Evolutionary conservation across 1,140 invertebrate genomes (phyloP).

Genomic region (Batillaria attramentaria): DNA sequence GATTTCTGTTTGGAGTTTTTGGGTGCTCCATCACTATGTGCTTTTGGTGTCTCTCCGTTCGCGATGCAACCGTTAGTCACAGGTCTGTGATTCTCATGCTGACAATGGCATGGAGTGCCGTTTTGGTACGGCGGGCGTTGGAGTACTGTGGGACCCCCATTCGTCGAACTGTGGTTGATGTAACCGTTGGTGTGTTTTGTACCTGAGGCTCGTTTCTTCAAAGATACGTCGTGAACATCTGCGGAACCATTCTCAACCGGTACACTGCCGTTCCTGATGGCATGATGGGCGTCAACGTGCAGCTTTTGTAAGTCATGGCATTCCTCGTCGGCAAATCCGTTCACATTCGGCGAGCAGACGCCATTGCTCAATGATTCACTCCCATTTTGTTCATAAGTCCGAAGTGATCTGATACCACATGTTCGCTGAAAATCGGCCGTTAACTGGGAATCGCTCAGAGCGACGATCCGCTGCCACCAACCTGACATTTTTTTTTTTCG

Average conservation of each 20-base stretch:
- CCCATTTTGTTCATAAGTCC: conserved; percentile 6
- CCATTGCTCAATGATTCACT: background rate
- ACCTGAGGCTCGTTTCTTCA: background rate
- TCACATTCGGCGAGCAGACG: conserved; percentile 9
- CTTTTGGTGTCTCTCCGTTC: conserved; percentile 6
- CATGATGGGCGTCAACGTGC: conserved; percentile 12
- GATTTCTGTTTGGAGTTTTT: background rate
- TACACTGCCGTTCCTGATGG: conserved; percentile 11
- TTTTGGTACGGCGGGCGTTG: conserved; percentile 12
- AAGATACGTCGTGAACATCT: background rate
- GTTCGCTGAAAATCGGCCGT: conserved; percentile 40
- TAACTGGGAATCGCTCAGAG: conserved; percentile 30
- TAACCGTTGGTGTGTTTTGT: conserved; percentile 13
- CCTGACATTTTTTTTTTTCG: conserved; percentile 38
- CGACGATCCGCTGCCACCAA: conserved; percentile 16
- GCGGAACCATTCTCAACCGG: conserved; percentile 5
- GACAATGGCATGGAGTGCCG: conserved; percentile 16
- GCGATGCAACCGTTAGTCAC: conserved; percentile 2
- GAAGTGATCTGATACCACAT: conserved; percentile 34
- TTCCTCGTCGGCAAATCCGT: conserved; percentile 20
- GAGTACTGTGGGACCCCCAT: background rate
- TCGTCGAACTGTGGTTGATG: background rate
- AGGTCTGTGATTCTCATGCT: conserved; percentile 4
- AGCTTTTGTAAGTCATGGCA: conserved; percentile 18
- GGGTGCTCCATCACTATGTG: background rate